Percentiles rank a stretch among this genome's conserved stretches.
phyloP scores from a whole-genome alignment of 2,888 invertebrate species.

The Ochropacha duplaris region DNA sequence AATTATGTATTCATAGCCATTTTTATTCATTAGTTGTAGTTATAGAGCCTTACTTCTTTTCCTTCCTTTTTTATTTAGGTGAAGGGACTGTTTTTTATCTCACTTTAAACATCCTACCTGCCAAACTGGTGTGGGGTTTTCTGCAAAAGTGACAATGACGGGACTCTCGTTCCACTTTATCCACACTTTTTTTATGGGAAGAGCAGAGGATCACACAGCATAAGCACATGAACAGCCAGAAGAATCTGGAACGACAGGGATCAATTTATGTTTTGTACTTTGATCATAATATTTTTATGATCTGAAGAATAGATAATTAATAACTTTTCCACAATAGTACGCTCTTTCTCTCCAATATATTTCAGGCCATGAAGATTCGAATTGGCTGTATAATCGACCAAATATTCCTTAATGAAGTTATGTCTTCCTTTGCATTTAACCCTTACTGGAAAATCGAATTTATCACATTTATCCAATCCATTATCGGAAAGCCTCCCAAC shows the following conservation, averaged over 20 bases:
- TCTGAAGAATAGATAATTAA: neutral
- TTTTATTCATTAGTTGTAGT: too few relatives aligned
- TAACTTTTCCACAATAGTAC: slow-evolving; percentile 83
- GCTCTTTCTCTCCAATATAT: slow-evolving; percentile 84
- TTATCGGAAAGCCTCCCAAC: slow-evolving; percentile 25
- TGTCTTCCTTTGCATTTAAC: slow-evolving; percentile 25
- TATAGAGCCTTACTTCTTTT: too few relatives aligned
- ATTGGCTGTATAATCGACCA: slow-evolving; percentile 84
- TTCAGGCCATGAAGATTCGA: slow-evolving; percentile 85
- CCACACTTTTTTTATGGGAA: slow-evolving; percentile 84
- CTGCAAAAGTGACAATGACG: slow-evolving; percentile 89
- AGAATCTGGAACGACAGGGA: slow-evolving; percentile 70
- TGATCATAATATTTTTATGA: too few relatives aligned
- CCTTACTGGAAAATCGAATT: slow-evolving; percentile 11
- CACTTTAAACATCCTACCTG: slow-evolving; percentile 56
- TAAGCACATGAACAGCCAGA: slow-evolving; percentile 84
- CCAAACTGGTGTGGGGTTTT: slow-evolving; percentile 87
- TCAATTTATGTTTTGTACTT: neutral
- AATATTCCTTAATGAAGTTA: slow-evolving; percentile 70
- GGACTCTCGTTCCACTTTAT: slow-evolving; percentile 88
- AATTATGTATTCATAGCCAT: too few relatives aligned
- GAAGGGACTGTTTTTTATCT: too few relatives aligned
- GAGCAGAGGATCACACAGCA: slow-evolving; percentile 84
- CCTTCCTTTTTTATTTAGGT: too few relatives aligned
- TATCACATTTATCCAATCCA: slow-evolving; percentile 31